phyloP scores from a whole-genome alignment of 2,888 invertebrate genomes.

The Macrostomum cliftonense region DNA sequence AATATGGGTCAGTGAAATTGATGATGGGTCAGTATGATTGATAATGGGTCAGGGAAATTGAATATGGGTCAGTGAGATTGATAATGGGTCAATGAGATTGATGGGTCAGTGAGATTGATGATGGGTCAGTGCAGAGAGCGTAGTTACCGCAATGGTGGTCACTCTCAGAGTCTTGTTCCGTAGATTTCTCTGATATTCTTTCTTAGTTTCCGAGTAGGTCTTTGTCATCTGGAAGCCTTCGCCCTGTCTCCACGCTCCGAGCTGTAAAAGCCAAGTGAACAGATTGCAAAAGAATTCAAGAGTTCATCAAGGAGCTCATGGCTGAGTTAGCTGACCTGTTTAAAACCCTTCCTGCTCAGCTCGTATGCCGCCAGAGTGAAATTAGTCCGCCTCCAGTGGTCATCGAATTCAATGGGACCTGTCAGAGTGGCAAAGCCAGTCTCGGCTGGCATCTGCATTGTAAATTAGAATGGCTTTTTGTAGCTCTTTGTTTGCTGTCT shows the following conservation, averaged over 20 bases:
- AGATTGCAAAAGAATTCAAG: no score
- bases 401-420: conserved; percentile 2
- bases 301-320: no score
- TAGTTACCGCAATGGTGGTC: conserved; percentile 2
- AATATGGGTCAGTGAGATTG: no score
- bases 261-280: neutral
- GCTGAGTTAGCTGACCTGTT: neutral
- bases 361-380: conserved; percentile 6
- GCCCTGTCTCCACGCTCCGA: neutral
- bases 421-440: neutral
- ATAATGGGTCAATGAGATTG: no score
- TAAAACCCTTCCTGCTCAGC: conserved; percentile 2
- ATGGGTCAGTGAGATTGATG: no score
- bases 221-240: neutral
- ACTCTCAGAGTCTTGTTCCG: conserved; percentile 2
- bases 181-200: conserved; percentile 1
- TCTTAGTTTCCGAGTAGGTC: neutral
- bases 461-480: no score
- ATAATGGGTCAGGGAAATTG: no score
- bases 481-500: no score
- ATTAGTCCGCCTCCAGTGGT: neutral
- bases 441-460: neutral
- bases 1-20: no score
- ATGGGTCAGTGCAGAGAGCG: no score
- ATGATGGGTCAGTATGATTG: no score